A percentile compares a stretch with the other conserved stretches of the same genome.
These are phyloP conservation scores for Oopsacas minuta DNA, from an alignment of 37 sponge, comb jelly and placozoan genomes.

Conservation along the genomic window DNA sequence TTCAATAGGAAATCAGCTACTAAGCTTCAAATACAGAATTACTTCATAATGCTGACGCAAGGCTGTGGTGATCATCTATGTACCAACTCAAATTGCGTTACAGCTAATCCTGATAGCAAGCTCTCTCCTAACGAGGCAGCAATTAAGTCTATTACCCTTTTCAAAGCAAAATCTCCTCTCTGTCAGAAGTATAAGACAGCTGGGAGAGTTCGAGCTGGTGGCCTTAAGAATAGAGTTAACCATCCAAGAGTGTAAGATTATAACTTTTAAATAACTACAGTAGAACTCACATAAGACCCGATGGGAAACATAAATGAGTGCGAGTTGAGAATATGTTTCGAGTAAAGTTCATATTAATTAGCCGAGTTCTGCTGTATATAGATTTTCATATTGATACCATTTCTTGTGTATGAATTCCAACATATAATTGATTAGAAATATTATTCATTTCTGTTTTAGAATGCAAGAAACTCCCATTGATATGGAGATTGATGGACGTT, in stretches of 20 bases:
- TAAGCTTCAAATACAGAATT: slow-evolving; percentile 20
- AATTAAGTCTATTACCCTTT: slow-evolving; percentile 30
- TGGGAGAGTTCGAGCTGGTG: not conserved
- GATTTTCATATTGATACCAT: too few species aligned
- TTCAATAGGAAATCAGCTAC: not conserved
- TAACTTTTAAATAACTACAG: too few species aligned
- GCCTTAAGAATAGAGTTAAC: not conserved
- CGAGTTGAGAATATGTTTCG: too few species aligned
- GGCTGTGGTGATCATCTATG: slow-evolving; percentile 53
- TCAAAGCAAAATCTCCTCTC: not conserved
- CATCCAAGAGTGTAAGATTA: too few species aligned
- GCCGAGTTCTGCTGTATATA: too few species aligned
- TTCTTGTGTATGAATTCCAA: too few species aligned
- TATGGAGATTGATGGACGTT: not conserved
- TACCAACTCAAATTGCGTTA: slow-evolving; percentile 50
- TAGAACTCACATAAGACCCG: too few species aligned
- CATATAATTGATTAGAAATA: too few species aligned
- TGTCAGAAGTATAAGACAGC: slow-evolving; percentile 3
- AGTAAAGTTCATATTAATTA: too few species aligned
- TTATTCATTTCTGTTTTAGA: not conserved
- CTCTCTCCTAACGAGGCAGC: slow-evolving; percentile 48
- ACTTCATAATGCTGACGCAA: slow-evolving; percentile 54
- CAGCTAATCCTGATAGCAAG: slow-evolving; percentile 30
- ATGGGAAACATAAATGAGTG: too few species aligned
- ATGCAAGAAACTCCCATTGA: not conserved